Base-by-base conservation (phyloP, 2,888 invertebrate species). In the Apotomis betuletana region DNA sequence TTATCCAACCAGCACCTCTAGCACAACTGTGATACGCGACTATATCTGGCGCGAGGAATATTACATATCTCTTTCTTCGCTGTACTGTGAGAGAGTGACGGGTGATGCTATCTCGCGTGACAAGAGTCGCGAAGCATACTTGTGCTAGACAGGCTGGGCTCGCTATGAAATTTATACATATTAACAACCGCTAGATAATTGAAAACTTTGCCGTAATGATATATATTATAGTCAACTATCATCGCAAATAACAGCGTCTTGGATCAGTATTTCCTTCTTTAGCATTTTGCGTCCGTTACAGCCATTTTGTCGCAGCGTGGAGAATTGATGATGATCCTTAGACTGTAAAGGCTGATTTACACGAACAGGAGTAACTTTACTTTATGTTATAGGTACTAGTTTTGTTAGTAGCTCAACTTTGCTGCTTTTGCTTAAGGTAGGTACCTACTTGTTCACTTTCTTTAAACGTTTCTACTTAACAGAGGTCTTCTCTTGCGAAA, bases 291-390 rank as follows among this genome's bases (percentile, higher is more conserved):
- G 83, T 83, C 75, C 72, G 75, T 74, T 75, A 75, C 65, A 73
- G 76, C 70, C 73, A 78, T 80, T 81, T 78, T 85, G 84, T 84
- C 84, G 80, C 78, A 74, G 81, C 81, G 79, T 80, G 81, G 77
- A 77, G 81, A 85, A 86, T 86, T 81, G 80, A 79, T 85, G 82
- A 87, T 86, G 80, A 79, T 77, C 64, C 63, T 67, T 57, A 67
- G 41, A 55, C 41, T 61, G 61, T 67, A 55, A 58, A 70, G 61
- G 60, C 60, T 46, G 60, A 70, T 49, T 57, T 61, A 51, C 58
- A 63, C 58, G 27, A 27, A 41, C 6, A 52, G 63, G 52, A 44
- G 49, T 52, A 59, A 1, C 8, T 46, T 12, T 27, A 15, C 4
- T 65, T 55, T 15, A 5, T 9, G 10, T 57, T 27, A n/a, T n/a